Conservation (phyloP, 2,888 invertebrate genomes). For the Lottia scabra region DNA sequence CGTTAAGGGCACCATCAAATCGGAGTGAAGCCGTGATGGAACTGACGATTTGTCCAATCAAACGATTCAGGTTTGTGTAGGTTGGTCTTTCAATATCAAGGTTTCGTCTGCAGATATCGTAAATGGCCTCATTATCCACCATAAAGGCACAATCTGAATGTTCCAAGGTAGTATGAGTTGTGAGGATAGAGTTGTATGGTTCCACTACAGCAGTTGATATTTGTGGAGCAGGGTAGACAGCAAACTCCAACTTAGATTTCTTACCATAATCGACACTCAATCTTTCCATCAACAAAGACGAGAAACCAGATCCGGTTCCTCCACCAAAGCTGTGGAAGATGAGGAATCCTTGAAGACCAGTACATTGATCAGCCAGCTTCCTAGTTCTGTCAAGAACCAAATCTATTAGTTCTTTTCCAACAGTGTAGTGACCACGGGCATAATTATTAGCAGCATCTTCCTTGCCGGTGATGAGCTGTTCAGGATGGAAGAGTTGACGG, state of each 20-base stretch:
- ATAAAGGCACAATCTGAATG: constrained; percentile 96
- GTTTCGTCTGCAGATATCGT: constrained; percentile 86
- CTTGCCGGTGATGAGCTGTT: constrained; percentile 19
- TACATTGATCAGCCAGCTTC: constrained; percentile 67
- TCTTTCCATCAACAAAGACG: no score
- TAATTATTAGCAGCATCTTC: no score
- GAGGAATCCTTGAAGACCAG: constrained; percentile 57
- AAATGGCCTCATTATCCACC: constrained; percentile 91
- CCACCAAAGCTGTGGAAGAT: no score
- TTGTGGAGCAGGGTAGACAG: constrained; percentile 19
- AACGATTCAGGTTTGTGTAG: constrained; percentile 89
- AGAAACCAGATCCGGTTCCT: no score
- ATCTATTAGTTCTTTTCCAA: constrained; percentile 65
- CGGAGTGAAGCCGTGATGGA: constrained; percentile 54
- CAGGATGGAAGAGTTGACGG: constrained; percentile 31
- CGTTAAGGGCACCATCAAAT: no score
- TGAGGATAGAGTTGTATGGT: constrained; percentile 94
- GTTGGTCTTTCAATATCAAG: constrained; percentile 86
- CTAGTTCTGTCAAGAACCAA: constrained; percentile 80
- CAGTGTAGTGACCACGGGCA: no score
- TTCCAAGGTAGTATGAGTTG: constrained; percentile 89
- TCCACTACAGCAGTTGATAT: no score
- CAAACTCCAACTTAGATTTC: no score
- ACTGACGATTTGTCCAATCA: constrained; percentile 86
- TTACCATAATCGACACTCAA: no score